Evolutionary conservation across 2,888 invertebrate species (phyloP).

Genomic region (Andrena chrysosceles): DNA sequence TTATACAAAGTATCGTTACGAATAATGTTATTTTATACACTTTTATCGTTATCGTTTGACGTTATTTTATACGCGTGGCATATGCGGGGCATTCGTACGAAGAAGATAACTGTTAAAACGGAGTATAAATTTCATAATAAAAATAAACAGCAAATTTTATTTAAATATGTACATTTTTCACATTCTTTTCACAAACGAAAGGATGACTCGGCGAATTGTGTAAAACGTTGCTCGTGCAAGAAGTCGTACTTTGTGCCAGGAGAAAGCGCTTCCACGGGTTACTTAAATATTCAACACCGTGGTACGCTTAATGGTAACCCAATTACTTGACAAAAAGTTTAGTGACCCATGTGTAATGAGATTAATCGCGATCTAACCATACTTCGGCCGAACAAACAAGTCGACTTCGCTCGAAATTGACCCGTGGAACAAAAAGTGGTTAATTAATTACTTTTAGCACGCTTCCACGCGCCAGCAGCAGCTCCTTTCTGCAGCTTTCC

Average conservation of each 20-base stretch:
- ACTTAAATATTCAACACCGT: constrained; percentile 32
- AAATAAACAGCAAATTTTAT: no score
- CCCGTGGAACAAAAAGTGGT: constrained; percentile 61
- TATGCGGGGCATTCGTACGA: no score
- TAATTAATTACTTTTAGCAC: constrained; percentile 69
- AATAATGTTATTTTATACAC: no score
- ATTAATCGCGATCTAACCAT: constrained; percentile 61
- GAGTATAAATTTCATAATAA: no score
- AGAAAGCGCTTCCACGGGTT: constrained; percentile 2
- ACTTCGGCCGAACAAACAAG: constrained; percentile 54
- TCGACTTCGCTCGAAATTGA: constrained; percentile 52
- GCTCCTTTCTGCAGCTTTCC: constrained; percentile 34
- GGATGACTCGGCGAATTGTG: neutral
- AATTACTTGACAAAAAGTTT: constrained; percentile 54
- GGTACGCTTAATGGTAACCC: constrained; percentile 37
- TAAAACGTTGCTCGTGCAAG: neutral
- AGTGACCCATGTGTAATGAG: constrained; percentile 61
- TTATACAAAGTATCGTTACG: no score
- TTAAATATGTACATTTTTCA: no score
- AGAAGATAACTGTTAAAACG: no score
- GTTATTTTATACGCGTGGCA: no score
- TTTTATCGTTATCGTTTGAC: no score
- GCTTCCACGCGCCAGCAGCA: constrained; percentile 23
- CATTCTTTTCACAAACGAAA: no score
- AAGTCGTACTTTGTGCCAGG: neutral